phyloP scores from a whole-genome alignment of 2,888 invertebrate species.

The Dasysyrphus albostriatus region DNA sequence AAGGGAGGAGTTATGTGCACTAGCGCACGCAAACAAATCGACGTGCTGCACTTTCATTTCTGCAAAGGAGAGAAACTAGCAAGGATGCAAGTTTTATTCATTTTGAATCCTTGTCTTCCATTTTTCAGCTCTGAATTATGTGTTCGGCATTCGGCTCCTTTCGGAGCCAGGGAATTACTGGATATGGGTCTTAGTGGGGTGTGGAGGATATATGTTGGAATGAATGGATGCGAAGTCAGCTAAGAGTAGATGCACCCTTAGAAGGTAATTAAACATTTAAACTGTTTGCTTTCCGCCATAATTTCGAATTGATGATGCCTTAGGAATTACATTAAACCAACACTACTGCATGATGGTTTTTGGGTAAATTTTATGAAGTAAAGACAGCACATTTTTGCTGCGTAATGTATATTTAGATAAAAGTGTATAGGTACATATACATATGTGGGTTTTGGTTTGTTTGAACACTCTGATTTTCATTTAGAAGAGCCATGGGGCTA shows the following conservation, averaged over 20 bases:
- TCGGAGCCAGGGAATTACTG: constrained; percentile 44
- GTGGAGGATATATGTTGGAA: constrained; percentile 6
- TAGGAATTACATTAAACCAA: constrained; percentile 72
- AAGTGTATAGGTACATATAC: not conserved
- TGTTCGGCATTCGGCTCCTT: constrained; percentile 52
- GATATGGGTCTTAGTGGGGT: constrained; percentile 15
- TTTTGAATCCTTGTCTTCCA: constrained; percentile 62
- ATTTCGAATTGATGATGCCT: constrained; percentile 75
- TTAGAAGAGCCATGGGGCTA: constrained; percentile 42
- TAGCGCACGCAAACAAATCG: constrained; percentile 70
- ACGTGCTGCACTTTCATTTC: constrained; percentile 69
- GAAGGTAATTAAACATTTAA: constrained; percentile 76
- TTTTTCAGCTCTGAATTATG: constrained; percentile 53
- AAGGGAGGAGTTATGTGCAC: constrained; percentile 27
- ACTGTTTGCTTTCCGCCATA: constrained; percentile 76
- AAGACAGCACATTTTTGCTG: constrained; percentile 32
- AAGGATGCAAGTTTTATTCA: constrained; percentile 76
- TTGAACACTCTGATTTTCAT: constrained; percentile 33
- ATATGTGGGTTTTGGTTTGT: not conserved
- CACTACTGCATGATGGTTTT: constrained; percentile 61
- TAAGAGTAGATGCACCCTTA: constrained; percentile 65
- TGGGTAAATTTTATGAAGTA: constrained; percentile 44
- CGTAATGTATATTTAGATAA: constrained; percentile 9
- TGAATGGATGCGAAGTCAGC: constrained; percentile 57
- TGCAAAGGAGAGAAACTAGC: constrained; percentile 51